A percentile compares a stretch with the other conserved stretches of the same genome.
Conservation (phyloP, 23 tunicate species). For the Botrylloides violaceus region DNA sequence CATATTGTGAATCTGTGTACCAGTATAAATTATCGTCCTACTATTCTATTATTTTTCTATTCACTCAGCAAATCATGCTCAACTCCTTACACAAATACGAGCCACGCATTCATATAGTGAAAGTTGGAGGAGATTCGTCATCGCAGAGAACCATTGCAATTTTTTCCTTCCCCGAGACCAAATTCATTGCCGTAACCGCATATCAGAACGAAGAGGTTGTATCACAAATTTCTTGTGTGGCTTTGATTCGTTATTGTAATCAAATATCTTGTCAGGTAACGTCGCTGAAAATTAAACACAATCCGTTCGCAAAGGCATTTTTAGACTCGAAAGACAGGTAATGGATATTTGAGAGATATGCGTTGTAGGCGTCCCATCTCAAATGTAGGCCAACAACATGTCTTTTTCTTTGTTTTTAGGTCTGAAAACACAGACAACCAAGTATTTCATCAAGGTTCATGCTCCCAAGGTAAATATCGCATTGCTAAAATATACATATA, state of each 20-base stretch:
- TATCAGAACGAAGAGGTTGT: slow-evolving; percentile 89
- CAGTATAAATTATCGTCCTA: no score
- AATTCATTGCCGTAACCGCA: slow-evolving; percentile 95
- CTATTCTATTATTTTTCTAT: no score
- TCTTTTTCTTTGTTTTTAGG: no score
- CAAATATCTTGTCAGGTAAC: slow-evolving; percentile 55
- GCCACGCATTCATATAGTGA: slow-evolving; percentile 87
- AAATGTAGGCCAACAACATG: no score
- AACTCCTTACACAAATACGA: slow-evolving; percentile 95
- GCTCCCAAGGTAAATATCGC: not conserved
- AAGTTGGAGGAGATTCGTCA: slow-evolving; percentile 49
- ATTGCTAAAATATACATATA: no score
- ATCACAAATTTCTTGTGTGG: no score
- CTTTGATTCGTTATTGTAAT: not conserved
- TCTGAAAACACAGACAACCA: not conserved
- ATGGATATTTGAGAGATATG: slow-evolving; percentile 4
- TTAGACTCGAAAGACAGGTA: slow-evolving; percentile 88
- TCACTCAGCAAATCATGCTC: slow-evolving; percentile 89
- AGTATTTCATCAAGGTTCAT: not conserved
- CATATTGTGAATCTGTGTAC: no score
- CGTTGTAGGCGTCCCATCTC: no score
- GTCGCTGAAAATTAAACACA: slow-evolving; percentile 81
- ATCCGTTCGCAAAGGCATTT: slow-evolving; percentile 97
- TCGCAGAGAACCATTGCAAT: slow-evolving; percentile 58
- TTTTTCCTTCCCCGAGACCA: slow-evolving; percentile 70